Percentiles rank a stretch among this genome's conserved stretches.
These are phyloP conservation scores for Oryzias sinensis DNA, from an alignment of 2,797 vertebrate species.

Conservation along the genomic window DNA sequence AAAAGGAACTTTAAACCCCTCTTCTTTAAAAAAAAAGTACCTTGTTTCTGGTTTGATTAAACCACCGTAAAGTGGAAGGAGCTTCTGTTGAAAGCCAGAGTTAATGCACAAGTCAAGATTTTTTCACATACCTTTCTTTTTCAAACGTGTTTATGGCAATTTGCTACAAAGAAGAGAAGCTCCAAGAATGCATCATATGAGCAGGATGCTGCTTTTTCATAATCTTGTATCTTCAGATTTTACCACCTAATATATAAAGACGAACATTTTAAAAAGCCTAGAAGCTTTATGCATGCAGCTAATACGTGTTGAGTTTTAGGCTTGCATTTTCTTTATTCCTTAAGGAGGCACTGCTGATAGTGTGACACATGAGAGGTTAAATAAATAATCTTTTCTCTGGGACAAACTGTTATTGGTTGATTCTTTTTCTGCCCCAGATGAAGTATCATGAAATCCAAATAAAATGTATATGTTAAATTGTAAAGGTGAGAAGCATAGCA, in stretches of 20 bases:
- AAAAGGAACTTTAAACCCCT: conserved; percentile 39
- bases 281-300: conserved; percentile 53
- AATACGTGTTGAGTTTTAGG: conserved; percentile 57
- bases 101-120: conserved; percentile 50
- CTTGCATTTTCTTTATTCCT: conserved; percentile 48
- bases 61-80: conserved; percentile 73
- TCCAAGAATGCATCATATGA: conserved; percentile 69
- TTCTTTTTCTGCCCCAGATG: conserved; percentile 10
- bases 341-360: conserved; percentile 48
- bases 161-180: conserved; percentile 66
- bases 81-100: conserved; percentile 72
- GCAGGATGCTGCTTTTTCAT: conserved; percentile 56
- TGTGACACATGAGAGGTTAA: conserved; percentile 38
- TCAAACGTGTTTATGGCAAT: conserved; percentile 62
- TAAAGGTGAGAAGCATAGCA: too few species aligned
- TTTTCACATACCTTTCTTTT: conserved; percentile 61
- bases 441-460: conserved; percentile 5
- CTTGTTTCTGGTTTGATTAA: conserved; percentile 74
- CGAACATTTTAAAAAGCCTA: conserved; percentile 56
- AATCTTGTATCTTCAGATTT: conserved; percentile 66
- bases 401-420: conserved; percentile 5
- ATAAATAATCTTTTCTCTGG: conserved; percentile 23
- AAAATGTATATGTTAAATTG: neutral
- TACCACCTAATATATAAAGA: conserved; percentile 42
- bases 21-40: conserved; percentile 60